Base-by-base conservation (phyloP, 2,113 vertebrate species). In the Eulacestoma nigropectus region DNA sequence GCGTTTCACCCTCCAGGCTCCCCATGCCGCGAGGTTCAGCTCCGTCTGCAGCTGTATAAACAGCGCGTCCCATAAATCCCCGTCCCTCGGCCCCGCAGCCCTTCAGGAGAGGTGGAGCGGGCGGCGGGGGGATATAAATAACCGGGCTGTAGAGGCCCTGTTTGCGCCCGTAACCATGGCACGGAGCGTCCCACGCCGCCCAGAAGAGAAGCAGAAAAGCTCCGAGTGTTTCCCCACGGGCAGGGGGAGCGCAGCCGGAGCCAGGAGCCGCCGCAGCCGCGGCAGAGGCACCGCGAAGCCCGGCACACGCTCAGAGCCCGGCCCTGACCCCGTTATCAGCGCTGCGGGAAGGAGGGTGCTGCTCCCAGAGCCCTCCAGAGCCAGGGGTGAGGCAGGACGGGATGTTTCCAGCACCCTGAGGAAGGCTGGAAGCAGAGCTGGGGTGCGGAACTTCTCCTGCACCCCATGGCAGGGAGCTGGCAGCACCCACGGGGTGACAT, bases 101-200 rank as follows among this genome's bases (percentile, higher is more conserved):
- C 82, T 87, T 4, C 4, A 41, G 95, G 35, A 90, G 94, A 59
- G 91, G 82, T 32, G 89, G 93, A 91, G 95, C 82, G 11, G 86
- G 91, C 30, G 5, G 91, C 67, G 7, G 5, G 32, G 18, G 64
- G 91, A 76, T 97, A 97, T 96, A 97, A 97, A 97, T 97, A 97
- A 93, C 93, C 20, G 5, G 78, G 84, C 44, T 53, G 86, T 21
- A 39, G 74, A 4, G 16, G 76, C 30, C 17, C 90, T 96, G 96
- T 96, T 97, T 97, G 95, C 9, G 5, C n/a, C 86, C 8, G 95
- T 97, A 84, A 92, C 96, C 96, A 96, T 96, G 95, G 96, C 83
- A 92, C 76, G 67, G 56, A 76, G 91, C 27, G 47, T 39, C 75
- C 88, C 10, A 19, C 14, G 8, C 76, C 41, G 59, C 16, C 16